These are phyloP conservation scores for Sebastes trivittatus DNA, from an alignment of 2,797 vertebrate genomes.

Conservation along the genomic window DNA sequence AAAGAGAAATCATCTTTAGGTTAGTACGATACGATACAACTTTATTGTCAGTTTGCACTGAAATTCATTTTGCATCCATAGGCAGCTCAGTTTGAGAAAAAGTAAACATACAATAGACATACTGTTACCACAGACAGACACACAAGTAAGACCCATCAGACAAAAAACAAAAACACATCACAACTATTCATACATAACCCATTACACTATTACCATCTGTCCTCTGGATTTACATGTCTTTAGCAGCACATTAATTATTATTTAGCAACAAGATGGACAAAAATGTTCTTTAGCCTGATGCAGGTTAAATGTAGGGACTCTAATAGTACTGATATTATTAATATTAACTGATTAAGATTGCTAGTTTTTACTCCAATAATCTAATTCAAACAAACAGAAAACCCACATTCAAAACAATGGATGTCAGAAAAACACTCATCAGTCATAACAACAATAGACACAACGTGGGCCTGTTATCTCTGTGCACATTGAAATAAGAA, in stretches of 20 bases:
- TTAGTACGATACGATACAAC: neutral
- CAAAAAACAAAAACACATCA: too few relatives aligned
- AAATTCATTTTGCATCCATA: too few relatives aligned
- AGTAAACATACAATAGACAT: too few relatives aligned
- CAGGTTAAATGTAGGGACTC: too few relatives aligned
- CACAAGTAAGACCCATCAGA: too few relatives aligned
- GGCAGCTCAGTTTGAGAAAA: too few relatives aligned
- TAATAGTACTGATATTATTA: neutral
- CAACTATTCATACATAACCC: too few relatives aligned
- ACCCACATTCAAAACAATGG: neutral
- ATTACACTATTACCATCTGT: accelerated
- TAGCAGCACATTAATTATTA: too few relatives aligned
- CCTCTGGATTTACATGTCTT: too few relatives aligned
- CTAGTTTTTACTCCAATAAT: neutral
- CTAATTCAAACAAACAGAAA: neutral
- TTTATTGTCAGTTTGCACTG: too few relatives aligned
- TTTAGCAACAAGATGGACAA: too few relatives aligned
- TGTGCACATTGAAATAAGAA: accelerated
- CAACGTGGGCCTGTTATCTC: neutral
- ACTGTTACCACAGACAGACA: too few relatives aligned
- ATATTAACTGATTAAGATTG: neutral
- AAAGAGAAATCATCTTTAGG: neutral
- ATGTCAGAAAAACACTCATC: neutral
- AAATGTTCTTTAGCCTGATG: accelerated
- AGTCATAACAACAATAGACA: neutral